Evolutionary conservation across 2,888 invertebrate genomes (phyloP).

Genomic region (Agonopterix alstromeriana): DNA sequence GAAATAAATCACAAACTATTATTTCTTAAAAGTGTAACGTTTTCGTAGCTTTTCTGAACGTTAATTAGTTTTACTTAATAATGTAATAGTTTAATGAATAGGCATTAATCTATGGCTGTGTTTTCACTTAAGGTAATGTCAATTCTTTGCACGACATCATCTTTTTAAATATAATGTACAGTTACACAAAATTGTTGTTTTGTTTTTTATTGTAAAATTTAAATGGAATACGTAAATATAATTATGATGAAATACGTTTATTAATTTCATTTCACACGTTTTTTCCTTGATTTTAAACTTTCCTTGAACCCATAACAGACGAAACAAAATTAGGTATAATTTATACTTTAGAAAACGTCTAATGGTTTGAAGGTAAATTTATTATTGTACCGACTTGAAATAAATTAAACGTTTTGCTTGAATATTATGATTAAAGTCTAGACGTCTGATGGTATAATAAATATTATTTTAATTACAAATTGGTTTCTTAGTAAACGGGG

Average conservation of each 20-base stretch:
- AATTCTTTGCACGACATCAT: constrained; percentile 73
- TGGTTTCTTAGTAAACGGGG: too few species aligned
- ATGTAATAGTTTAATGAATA: constrained; percentile 25
- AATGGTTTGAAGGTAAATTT: too few species aligned
- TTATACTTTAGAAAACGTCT: too few species aligned
- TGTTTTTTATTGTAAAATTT: constrained; percentile 52
- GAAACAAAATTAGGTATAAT: too few species aligned
- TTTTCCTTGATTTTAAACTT: too few species aligned
- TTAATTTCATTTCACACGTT: too few species aligned
- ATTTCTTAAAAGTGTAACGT: constrained; percentile 22
- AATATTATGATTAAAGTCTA: too few species aligned
- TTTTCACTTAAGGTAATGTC: constrained; percentile 73
- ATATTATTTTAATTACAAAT: too few species aligned
- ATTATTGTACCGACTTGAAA: too few species aligned
- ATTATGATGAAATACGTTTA: constrained; percentile 32
- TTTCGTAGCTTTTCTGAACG: constrained; percentile 26
- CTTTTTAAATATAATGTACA: constrained; percentile 61
- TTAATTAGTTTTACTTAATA: constrained; percentile 35
- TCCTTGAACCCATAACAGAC: too few species aligned
- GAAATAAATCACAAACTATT: constrained; percentile 13
- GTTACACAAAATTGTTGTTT: constrained; percentile 52
- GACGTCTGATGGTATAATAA: too few species aligned
- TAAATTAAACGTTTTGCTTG: too few species aligned
- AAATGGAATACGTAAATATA: constrained; percentile 70
- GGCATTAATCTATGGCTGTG: constrained; percentile 73